Conservation (phyloP, 2,113 vertebrate species). For the Perca fluviatilis region DNA sequence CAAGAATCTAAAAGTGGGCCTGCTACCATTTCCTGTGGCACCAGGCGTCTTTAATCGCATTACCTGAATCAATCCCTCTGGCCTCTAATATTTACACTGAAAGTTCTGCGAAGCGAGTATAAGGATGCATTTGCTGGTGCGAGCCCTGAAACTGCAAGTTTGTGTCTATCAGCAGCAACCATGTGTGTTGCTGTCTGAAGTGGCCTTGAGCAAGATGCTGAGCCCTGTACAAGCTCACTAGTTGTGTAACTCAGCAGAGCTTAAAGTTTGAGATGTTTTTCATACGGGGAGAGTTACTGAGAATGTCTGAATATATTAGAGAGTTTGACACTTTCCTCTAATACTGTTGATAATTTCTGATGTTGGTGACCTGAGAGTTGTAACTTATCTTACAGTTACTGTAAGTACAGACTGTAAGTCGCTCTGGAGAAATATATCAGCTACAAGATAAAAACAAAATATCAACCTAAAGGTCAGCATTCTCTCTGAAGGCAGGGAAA, state of each 20-base stretch:
- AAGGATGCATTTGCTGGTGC: not conserved
- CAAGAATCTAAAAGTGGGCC: slow-evolving; percentile 65
- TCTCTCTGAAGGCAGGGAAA: not conserved
- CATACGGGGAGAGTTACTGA: not conserved
- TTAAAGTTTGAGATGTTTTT: not conserved
- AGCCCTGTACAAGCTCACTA: not conserved
- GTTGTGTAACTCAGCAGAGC: not conserved
- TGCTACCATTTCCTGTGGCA: slow-evolving; percentile 36
- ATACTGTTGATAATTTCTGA: not conserved
- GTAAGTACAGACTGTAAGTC: not conserved
- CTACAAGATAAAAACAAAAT: not conserved
- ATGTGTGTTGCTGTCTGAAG: slow-evolving; percentile 2
- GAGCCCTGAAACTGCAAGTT: not conserved
- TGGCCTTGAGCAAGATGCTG: slow-evolving; percentile 26
- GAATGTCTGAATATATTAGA: not conserved
- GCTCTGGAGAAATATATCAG: not conserved
- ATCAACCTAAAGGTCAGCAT: not conserved
- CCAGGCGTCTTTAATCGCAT: slow-evolving; percentile 30
- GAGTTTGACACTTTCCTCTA: not conserved
- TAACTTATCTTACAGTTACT: not conserved
- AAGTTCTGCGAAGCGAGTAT: not conserved
- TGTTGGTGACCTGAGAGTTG: not conserved
- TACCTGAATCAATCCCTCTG: slow-evolving; percentile 9
- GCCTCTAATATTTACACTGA: not conserved
- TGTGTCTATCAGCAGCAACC: not conserved